Percentiles rank a stretch among this genome's conserved stretches.
Evolutionary conservation across 2,797 vertebrate genomes (phyloP).

Genomic region (Hippoglossus hippoglossus): DNA sequence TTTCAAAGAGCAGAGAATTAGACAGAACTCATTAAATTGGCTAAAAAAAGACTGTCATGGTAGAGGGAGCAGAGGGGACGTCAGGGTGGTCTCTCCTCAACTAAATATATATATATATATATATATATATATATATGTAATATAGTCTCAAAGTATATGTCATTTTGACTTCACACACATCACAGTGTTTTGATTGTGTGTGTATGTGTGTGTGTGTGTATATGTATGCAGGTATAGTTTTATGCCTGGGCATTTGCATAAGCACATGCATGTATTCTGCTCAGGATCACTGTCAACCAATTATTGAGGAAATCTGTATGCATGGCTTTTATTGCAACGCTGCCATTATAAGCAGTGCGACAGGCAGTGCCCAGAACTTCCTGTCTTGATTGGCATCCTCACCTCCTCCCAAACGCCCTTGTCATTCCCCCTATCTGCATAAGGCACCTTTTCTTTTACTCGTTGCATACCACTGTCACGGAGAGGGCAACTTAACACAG

Average conservation of each 20-base stretch:
- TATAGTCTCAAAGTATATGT: neutral
- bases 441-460: conserved; percentile 38
- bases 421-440: conserved; percentile 55
- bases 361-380: conserved; percentile 55
- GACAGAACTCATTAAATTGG: conserved; percentile 24
- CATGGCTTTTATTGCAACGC: conserved; percentile 18
- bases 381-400: conserved; percentile 70
- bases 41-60: conserved; percentile 35
- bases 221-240: conserved; percentile 43
- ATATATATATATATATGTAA: neutral
- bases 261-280: conserved; percentile 64
- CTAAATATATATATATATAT: neutral
- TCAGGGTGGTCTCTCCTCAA: conserved; percentile 12
- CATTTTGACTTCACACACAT: conserved; percentile 32
- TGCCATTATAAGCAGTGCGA: conserved; percentile 51
- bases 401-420: conserved; percentile 55
- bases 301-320: conserved; percentile 71
- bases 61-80: conserved; percentile 13
- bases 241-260: conserved; percentile 60
- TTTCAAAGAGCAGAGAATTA: conserved; percentile 9
- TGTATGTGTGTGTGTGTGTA: conserved; percentile 3
- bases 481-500: conserved; percentile 53
- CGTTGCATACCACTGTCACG: conserved; percentile 43
- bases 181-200: neutral
- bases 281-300: conserved; percentile 66